A percentile compares a stretch with the other conserved stretches of the same genome.
These are phyloP conservation scores for Syngnathus floridae DNA, from an alignment of 2,113 vertebrate species.

Conservation along the genomic window DNA sequence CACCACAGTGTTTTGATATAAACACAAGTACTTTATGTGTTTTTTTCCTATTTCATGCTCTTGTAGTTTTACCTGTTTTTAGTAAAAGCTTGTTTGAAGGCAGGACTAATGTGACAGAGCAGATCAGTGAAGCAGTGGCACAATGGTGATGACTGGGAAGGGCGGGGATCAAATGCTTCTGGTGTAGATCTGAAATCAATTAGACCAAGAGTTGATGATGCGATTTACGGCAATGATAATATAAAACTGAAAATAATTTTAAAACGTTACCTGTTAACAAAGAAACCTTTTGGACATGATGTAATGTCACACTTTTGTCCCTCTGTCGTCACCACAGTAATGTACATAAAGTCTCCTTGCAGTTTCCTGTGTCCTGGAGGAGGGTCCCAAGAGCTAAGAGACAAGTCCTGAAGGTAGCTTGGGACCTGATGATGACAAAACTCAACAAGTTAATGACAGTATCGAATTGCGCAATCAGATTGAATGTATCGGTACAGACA, in stretches of 20 bases:
- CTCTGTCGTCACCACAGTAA: conserved; percentile 71
- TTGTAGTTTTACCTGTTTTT: conserved; percentile 1
- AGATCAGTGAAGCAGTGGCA: conserved; percentile 72
- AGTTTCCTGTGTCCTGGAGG: conserved; percentile 77
- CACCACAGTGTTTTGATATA: not conserved
- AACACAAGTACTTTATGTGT: not conserved
- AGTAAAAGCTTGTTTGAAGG: conserved; percentile 66
- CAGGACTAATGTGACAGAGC: conserved; percentile 70
- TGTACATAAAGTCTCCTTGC: conserved; percentile 78
- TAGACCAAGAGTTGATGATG: not conserved
- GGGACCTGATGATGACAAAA: conserved; percentile 45
- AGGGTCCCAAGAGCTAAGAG: conserved; percentile 77
- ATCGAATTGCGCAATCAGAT: not conserved
- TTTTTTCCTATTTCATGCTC: not conserved
- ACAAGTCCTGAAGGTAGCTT: conserved; percentile 67
- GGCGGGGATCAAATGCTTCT: conserved; percentile 70
- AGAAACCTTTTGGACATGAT: conserved; percentile 75
- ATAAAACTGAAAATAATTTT: not conserved
- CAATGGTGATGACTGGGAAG: conserved; percentile 61
- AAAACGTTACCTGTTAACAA: conserved; percentile 68
- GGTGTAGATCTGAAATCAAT: conserved; percentile 62
- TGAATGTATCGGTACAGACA: not conserved
- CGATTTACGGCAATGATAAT: not conserved
- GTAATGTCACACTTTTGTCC: conserved; percentile 72
- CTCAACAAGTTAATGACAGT: conserved; percentile 6